Evolutionary conservation across 2,113 vertebrate species (phyloP).

Genomic region (Macquaria ambigua): DNA sequence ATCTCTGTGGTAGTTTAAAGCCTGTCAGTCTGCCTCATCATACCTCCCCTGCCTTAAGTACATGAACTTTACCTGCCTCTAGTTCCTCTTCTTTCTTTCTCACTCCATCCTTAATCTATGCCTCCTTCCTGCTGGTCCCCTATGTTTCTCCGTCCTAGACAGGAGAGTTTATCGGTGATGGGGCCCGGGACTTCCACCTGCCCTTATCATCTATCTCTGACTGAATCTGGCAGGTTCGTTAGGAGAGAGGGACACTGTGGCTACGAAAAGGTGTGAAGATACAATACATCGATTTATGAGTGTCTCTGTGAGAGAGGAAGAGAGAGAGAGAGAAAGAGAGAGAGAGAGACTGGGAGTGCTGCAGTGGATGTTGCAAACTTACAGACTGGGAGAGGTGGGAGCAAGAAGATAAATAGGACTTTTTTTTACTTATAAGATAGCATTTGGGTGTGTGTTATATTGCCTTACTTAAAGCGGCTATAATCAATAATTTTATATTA

Average conservation of each 20-base stretch:
- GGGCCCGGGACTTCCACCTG: conserved; percentile 24
- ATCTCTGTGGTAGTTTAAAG: conserved; percentile 29
- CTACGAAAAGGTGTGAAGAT: conserved; percentile 36
- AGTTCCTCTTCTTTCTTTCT: not conserved
- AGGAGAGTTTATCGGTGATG: conserved; percentile 41
- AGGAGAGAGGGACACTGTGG: conserved; percentile 20
- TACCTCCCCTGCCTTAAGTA: not conserved
- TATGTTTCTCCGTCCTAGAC: conserved; percentile 34
- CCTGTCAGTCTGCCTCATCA: conserved; percentile 20
- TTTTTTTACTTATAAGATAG: not conserved
- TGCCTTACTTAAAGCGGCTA: not conserved
- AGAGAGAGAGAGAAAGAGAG: too few species aligned
- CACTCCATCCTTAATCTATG: not conserved
- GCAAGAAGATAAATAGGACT: not conserved
- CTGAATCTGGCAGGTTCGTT: conserved; percentile 45
- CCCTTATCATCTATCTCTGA: conserved; percentile 53
- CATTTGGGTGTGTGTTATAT: not conserved
- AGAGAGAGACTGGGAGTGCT: not conserved
- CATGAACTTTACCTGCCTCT: not conserved
- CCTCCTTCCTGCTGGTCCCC: conserved; percentile 17
- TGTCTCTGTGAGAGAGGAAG: not conserved
- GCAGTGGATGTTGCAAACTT: conserved; percentile 13
- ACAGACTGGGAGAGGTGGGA: not conserved
- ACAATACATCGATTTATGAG: conserved; percentile 21
- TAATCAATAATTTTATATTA: not conserved